These are phyloP conservation scores for Tetramorium parvispinum DNA, from an alignment of 1,140 invertebrate species.

Conservation along the genomic window DNA sequence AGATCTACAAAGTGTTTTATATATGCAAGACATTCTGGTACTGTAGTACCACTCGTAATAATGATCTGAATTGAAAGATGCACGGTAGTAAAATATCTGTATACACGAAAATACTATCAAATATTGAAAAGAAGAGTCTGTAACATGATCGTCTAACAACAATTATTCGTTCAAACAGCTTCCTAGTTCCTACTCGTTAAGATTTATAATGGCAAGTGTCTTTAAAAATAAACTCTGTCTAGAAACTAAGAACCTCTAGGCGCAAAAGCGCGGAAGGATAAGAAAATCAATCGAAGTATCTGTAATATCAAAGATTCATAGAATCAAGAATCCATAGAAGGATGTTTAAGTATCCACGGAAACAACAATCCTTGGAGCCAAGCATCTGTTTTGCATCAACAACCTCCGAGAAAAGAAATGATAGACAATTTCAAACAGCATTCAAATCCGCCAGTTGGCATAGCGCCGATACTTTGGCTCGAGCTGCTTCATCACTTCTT, in stretches of 20 bases:
- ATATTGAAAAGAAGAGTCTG: not conserved
- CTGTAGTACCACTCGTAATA: not conserved
- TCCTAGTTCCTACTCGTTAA: not conserved
- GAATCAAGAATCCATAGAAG: slow-evolving; percentile 3
- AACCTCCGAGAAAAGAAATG: slow-evolving; percentile 25
- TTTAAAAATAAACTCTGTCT: slow-evolving; percentile 6
- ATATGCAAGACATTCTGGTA: not conserved
- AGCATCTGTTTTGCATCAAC: slow-evolving; percentile 11
- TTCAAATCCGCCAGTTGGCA: slow-evolving; percentile 78
- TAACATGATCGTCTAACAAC: not conserved
- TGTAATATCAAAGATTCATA: not conserved
- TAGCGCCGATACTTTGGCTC: slow-evolving; percentile 78
- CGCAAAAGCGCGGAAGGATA: not conserved
- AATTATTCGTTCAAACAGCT: slow-evolving; percentile 1
- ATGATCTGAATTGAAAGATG: slow-evolving; percentile 15
- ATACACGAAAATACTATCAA: not conserved
- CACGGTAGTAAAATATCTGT: not conserved
- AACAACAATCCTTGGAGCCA: slow-evolving; percentile 28
- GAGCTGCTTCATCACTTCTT: slow-evolving; percentile 72
- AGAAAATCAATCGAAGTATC: not conserved
- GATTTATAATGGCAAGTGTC: slow-evolving; percentile 10
- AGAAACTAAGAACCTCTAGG: not conserved
- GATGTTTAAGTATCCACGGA: slow-evolving; percentile 37
- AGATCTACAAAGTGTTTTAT: not conserved
- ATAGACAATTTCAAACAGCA: not conserved